phyloP scores from a whole-genome alignment of 2,113 vertebrate species.

The Gnathonemus echidnorhynchus region DNA sequence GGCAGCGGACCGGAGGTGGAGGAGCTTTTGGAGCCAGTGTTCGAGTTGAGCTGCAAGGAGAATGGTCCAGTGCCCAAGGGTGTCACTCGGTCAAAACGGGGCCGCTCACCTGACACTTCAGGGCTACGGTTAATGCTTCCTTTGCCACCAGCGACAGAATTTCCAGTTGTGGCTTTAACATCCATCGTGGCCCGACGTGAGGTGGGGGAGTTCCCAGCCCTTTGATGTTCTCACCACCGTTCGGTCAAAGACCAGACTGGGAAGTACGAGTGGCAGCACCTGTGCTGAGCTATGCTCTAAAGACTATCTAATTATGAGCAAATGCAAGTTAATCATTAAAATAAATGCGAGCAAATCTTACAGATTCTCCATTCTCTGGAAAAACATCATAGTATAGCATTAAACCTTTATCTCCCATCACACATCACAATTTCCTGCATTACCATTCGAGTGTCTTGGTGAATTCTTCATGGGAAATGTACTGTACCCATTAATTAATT shows the following conservation, averaged over 20 bases:
- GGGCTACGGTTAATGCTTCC: background rate
- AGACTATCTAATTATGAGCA: background rate
- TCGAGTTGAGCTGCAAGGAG: background rate
- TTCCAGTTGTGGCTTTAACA: background rate
- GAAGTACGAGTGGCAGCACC: background rate
- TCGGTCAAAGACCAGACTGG: background rate
- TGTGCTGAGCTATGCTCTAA: background rate
- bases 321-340: background rate
- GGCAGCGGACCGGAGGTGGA: background rate
- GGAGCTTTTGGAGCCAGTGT: background rate
- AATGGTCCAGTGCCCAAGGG: background rate
- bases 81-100: background rate
- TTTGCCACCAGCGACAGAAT: background rate
- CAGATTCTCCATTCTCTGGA: background rate
- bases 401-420: background rate
- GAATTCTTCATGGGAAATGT: background rate
- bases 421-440: background rate
- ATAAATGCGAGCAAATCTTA: background rate
- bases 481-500: slow-evolving; percentile 9
- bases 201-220: background rate
- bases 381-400: background rate
- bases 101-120: background rate
- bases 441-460: background rate
- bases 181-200: background rate
- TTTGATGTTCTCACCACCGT: background rate